These are phyloP conservation scores for Sigmodon hispidus DNA, from an alignment of 2,113 vertebrate species.

Conservation along the genomic window DNA sequence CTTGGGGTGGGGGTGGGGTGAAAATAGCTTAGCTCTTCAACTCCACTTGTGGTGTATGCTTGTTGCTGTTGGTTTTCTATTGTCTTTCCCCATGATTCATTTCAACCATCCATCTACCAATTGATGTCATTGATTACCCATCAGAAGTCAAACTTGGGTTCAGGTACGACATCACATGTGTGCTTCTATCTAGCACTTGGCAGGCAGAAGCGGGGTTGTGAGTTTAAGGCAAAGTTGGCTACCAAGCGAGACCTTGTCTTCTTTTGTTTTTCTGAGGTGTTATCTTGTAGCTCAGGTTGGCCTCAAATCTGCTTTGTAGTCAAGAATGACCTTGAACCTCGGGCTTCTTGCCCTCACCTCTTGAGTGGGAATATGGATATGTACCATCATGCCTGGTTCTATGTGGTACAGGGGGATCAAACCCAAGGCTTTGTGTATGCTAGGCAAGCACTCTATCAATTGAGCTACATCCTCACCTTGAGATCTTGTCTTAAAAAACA, in stretches of 20 bases:
- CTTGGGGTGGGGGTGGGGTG: conserved; percentile 55
- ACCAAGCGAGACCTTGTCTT: not conserved
- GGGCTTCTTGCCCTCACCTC: no score
- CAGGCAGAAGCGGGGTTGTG: not conserved
- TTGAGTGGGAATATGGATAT: not conserved
- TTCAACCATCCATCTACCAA: not conserved
- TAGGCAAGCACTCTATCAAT: not conserved
- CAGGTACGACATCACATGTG: not conserved
- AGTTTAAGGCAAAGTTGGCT: not conserved
- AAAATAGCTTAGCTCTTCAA: conserved; percentile 38
- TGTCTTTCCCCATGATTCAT: conserved; percentile 53
- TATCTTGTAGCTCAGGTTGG: not conserved
- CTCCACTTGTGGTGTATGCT: conserved; percentile 54
- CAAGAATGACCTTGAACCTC: not conserved
- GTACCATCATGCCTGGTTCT: not conserved
- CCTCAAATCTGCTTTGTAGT: not conserved
- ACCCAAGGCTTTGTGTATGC: not conserved
- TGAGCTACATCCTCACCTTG: not conserved
- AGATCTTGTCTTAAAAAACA: not conserved
- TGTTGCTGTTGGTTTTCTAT: not conserved
- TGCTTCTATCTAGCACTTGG: not conserved
- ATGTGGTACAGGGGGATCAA: not conserved
- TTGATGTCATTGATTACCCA: not conserved
- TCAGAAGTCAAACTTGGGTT: not conserved
- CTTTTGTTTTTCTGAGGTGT: not conserved